Percentiles rank a stretch among this genome's conserved stretches.
These are phyloP conservation scores for Euproctis similis DNA, from an alignment of 2,888 invertebrate genomes.

Conservation along the genomic window DNA sequence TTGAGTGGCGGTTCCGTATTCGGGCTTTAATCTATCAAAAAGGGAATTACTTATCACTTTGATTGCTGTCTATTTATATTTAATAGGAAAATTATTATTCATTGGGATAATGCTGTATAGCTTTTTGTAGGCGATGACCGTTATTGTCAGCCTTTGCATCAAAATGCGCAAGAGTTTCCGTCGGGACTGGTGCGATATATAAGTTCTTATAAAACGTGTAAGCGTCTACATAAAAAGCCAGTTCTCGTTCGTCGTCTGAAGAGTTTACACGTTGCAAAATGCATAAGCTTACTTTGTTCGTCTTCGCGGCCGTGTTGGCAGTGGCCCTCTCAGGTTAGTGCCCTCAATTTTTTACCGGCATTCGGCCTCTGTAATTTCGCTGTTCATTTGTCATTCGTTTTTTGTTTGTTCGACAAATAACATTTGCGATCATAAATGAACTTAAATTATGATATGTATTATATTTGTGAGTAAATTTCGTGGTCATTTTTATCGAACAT, in stretches of 20 bases:
- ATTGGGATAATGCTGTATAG: constrained; percentile 33
- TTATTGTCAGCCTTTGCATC: constrained; percentile 41
- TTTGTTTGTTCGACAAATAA: no score
- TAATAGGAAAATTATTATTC: no score
- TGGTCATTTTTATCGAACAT: no score
- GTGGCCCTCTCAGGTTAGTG: constrained; percentile 70
- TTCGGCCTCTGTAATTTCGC: constrained; percentile 23
- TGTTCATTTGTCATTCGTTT: constrained; percentile 28
- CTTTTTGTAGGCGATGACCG: constrained; percentile 43
- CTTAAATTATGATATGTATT: no score
- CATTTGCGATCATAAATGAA: no score
- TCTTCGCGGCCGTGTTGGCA: constrained; percentile 50
- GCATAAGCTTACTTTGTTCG: constrained; percentile 48
- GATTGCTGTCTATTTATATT: constrained; percentile 17
- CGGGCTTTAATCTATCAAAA: no score
- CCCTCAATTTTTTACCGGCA: constrained; percentile 53
- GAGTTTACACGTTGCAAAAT: constrained; percentile 45
- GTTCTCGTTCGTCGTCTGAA: constrained; percentile 44
- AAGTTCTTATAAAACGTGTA: constrained; percentile 50
- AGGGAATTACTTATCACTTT: no score
- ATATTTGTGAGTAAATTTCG: no score
- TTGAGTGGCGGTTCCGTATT: no score
- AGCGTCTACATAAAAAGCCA: constrained; percentile 41
- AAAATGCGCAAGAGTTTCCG: constrained; percentile 39
- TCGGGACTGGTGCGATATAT: constrained; percentile 28